Percentiles rank a stretch among this genome's conserved stretches.
Conservation (phyloP, 2,888 invertebrate species). For the Philhelius pedissequus region DNA sequence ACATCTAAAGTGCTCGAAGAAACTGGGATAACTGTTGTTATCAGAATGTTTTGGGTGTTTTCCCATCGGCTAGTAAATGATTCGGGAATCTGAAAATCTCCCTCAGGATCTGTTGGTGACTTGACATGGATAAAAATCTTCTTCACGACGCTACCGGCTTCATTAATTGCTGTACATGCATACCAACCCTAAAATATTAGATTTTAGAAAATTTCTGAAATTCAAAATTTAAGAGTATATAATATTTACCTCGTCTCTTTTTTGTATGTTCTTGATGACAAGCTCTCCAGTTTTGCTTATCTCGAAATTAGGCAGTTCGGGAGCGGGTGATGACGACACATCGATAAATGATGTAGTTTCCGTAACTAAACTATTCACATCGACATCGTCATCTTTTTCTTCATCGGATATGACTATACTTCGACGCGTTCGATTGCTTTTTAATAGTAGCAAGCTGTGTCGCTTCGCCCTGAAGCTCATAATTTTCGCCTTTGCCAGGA, state of each 20-base stretch:
- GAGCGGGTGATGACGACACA: conserved; percentile 49
- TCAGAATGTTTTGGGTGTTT: conserved; percentile 70
- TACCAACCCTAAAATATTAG: conserved; percentile 70
- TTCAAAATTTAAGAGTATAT: neutral
- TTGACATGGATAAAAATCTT: conserved; percentile 70
- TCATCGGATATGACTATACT: conserved; percentile 65
- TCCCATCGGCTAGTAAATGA: conserved; percentile 70
- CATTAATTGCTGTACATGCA: conserved; percentile 72
- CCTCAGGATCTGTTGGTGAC: conserved; percentile 60
- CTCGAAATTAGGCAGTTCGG: conserved; percentile 70
- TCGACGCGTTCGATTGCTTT: conserved; percentile 51
- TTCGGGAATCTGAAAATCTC: conserved; percentile 68
- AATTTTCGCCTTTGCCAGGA: conserved; percentile 71
- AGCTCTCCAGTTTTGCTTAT: conserved; percentile 71
- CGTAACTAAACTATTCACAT: conserved; percentile 50
- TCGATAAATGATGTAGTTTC: conserved; percentile 63
- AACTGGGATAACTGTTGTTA: conserved; percentile 70
- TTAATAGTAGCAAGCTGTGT: neutral
- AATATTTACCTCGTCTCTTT: conserved; percentile 70
- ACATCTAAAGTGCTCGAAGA: conserved; percentile 71
- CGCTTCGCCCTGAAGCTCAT: conserved; percentile 71
- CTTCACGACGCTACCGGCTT: conserved; percentile 72
- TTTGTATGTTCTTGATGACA: conserved; percentile 69
- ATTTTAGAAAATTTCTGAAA: neutral
- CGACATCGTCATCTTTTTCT: conserved; percentile 63